A percentile compares a stretch with the other conserved stretches of the same genome.
Evolutionary conservation across 2,888 invertebrate species (phyloP).

Genomic region (Toxonevra muliebris): DNA sequence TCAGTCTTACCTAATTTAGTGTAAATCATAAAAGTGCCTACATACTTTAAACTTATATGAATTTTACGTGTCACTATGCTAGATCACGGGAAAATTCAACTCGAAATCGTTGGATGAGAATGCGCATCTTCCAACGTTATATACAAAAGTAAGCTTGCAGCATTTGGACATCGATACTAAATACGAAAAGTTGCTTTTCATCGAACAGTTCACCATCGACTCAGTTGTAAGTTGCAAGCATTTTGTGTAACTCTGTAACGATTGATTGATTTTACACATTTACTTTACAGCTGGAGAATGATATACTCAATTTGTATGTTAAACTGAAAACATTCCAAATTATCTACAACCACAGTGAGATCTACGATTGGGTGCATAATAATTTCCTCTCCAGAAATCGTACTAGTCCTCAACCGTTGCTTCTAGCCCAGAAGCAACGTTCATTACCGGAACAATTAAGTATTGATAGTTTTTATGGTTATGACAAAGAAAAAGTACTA

Average conservation of each 20-base stretch:
- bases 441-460: constrained; percentile 51
- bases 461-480: constrained; percentile 31
- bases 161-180: constrained; percentile 72
- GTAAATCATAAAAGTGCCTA: too few relatives aligned
- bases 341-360: constrained; percentile 74
- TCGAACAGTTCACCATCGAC: constrained; percentile 71
- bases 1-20: too few relatives aligned
- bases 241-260: neutral
- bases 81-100: constrained; percentile 72
- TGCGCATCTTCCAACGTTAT: constrained; percentile 68
- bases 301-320: constrained; percentile 73
- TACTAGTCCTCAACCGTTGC: constrained; percentile 42
- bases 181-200: constrained; percentile 68
- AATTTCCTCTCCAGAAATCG: constrained; percentile 67
- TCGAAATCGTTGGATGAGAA: constrained; percentile 64
- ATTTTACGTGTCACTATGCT: constrained; percentile 23
- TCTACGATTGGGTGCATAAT: constrained; percentile 69
- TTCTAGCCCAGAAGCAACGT: constrained; percentile 50
- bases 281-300: constrained; percentile 66
- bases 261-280: neutral
- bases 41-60: too few relatives aligned
- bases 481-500: constrained; percentile 9
- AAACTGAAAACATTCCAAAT: constrained; percentile 76
- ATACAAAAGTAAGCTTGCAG: constrained; percentile 72
- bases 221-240: constrained; percentile 61